A percentile compares a stretch with the other conserved stretches of the same genome.
Evolutionary conservation across 2,888 invertebrate genomes (phyloP).

Genomic region (Scaeva pyrastri): DNA sequence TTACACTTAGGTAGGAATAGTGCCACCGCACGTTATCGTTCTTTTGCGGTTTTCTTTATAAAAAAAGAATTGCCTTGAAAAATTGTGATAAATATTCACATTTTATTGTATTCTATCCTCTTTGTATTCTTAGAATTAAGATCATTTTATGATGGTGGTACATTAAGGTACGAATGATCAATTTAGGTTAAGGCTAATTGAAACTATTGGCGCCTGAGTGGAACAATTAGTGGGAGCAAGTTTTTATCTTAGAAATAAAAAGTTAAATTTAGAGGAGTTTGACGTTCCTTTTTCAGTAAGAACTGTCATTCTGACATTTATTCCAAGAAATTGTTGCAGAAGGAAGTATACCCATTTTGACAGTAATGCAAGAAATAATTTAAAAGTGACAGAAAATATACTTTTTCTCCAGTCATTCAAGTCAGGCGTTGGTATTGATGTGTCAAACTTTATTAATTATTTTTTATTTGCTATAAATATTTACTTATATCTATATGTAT

Average conservation of each 20-base stretch:
- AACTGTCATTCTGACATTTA: too few species aligned
- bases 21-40: slow-evolving; percentile 24
- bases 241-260: too few species aligned
- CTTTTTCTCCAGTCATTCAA: not conserved
- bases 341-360: not conserved
- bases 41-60: slow-evolving; percentile 4
- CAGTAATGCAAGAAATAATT: not conserved
- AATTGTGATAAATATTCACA: slow-evolving; percentile 22
- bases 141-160: not conserved
- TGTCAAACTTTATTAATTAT: slow-evolving; percentile 9
- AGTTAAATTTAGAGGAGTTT: too few species aligned
- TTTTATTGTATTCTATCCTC: slow-evolving; percentile 9
- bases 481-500: too few species aligned
- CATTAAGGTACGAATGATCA: not conserved
- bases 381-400: too few species aligned
- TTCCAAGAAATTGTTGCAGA: too few species aligned
- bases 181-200: slow-evolving; percentile 1
- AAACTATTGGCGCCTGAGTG: not conserved
- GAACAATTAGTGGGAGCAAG: too few species aligned
- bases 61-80: not conserved
- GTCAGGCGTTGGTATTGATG: not conserved
- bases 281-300: too few species aligned
- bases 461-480: too few species aligned
- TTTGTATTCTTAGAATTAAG: slow-evolving; percentile 9
- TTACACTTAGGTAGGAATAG: not conserved